phyloP scores from a whole-genome alignment of 2,797 vertebrate genomes.

The Peromyscus attwateri region DNA sequence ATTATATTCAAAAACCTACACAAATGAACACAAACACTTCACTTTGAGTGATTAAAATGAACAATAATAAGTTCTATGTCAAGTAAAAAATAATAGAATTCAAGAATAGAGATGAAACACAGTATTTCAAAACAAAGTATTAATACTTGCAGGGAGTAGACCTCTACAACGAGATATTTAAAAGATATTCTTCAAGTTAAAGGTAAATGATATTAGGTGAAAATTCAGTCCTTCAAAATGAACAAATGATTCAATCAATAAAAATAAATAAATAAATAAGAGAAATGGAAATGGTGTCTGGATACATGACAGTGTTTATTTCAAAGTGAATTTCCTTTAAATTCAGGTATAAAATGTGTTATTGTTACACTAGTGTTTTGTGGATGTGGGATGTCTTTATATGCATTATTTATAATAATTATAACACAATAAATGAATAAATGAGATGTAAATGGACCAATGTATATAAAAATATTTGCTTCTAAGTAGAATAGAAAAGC shows the following conservation, averaged over 20 bases:
- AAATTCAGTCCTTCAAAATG: not conserved
- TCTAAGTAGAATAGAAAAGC: not conserved
- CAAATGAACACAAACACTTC: too few relatives aligned
- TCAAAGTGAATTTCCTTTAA: not conserved
- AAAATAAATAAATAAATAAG: not conserved
- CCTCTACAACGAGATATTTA: not conserved
- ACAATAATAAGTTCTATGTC: too few relatives aligned
- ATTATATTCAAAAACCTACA: too few relatives aligned
- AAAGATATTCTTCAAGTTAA: not conserved
- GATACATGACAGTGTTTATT: not conserved
- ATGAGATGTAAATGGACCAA: not conserved
- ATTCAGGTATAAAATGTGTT: not conserved
- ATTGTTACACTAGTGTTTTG: not conserved
- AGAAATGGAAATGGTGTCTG: not conserved
- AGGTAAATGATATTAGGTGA: not conserved
- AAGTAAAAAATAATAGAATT: not conserved
- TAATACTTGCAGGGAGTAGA: not conserved
- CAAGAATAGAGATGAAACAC: not conserved
- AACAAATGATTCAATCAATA: not conserved
- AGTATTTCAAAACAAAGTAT: not conserved
- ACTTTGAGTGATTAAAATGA: too few relatives aligned
- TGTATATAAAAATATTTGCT: not conserved
- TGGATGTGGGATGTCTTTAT: not conserved
- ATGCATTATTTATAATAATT: not conserved
- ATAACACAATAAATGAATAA: not conserved